A percentile compares a stretch with the other conserved stretches of the same genome.
These are phyloP conservation scores for Rhodophaea formosa DNA, from an alignment of 2,888 invertebrate genomes.

Conservation along the genomic window DNA sequence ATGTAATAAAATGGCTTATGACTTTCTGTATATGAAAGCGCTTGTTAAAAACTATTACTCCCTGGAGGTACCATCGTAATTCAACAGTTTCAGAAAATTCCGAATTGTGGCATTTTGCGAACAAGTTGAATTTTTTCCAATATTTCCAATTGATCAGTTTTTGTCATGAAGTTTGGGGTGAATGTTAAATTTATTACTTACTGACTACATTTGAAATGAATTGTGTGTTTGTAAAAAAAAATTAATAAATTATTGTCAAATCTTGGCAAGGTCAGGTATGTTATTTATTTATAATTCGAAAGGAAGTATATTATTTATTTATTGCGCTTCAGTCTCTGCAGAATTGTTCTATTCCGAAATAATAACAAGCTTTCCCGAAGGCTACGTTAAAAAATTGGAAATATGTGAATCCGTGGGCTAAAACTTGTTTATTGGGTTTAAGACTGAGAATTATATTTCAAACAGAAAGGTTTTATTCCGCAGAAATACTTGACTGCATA, in stretches of 20 bases:
- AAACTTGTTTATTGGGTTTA: too few relatives aligned
- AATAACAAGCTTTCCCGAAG: too few relatives aligned
- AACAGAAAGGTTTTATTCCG: too few relatives aligned
- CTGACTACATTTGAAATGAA: not conserved
- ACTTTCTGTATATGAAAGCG: not conserved
- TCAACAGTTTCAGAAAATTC: constrained; percentile 7
- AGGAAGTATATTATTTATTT: too few relatives aligned
- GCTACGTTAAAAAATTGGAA: too few relatives aligned
- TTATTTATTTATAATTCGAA: too few relatives aligned
- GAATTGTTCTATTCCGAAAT: too few relatives aligned
- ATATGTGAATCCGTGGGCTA: too few relatives aligned
- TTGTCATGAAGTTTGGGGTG: not conserved
- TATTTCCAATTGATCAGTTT: constrained; percentile 6
- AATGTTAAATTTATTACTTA: not conserved
- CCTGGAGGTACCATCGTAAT: constrained; percentile 8
- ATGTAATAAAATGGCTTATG: constrained; percentile 1
- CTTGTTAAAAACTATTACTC: constrained; percentile 17
- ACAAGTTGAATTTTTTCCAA: not conserved
- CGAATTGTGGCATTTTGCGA: not conserved
- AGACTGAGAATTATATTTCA: too few relatives aligned
- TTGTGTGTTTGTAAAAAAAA: not conserved
- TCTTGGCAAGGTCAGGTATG: too few relatives aligned
- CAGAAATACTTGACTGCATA: too few relatives aligned
- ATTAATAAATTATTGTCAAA: not conserved
- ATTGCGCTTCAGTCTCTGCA: too few relatives aligned